Base-by-base conservation (phyloP, 2,888 invertebrate species). In the Amitus sp. region DNA sequence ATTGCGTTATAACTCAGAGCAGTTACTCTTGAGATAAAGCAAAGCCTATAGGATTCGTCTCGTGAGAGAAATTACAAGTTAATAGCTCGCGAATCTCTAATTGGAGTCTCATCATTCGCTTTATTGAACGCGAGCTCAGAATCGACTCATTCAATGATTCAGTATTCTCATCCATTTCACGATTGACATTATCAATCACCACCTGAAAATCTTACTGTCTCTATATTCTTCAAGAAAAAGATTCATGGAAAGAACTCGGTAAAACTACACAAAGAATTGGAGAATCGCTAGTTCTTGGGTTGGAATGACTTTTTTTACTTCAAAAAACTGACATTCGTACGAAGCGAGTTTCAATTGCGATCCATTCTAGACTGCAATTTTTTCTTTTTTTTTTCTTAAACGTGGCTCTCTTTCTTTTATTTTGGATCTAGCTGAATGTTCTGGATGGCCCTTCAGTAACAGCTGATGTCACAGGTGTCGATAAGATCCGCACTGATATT, bases 391-490 rank as follows among this genome's bases (percentile, higher is more conserved):
- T 3, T 20, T 45, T 45, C 20, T 45, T 10, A 3, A 23, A 23
- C 13, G 27, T 10, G 9, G 12, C 6, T 45, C n/a, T n/a, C 20
- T 18, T 45, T 27, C 43, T 45, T 23, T 20, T 23, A 45, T 45
- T 45, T 2, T 23, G 43, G 12, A 45, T 23, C 13, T 27, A 12
- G 27, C n/a, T 27, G 43, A 45, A 15, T 23, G 43, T 23, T 18
- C 27, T n/a, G 27, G 43, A 45, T 45, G 43, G 27, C 43, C 43
- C 43, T 27, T 45, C 43, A 15, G 23, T 9, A 45, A 45, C 43
- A 45, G 43, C 43, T 45, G 43, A 45, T 45, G 43, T 27, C 43
- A 9, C 43, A 45, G 43, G 43, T 45, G 43, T 13, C 43, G 43
- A 45, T 45, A 45, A 45, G 43, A 45, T 23, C 27, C 27, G 43